Evolutionary conservation across 2,113 vertebrate species (phyloP), one percentile per base, ranked within the genome.

Genomic region (Takifugu flavidus): DNA sequence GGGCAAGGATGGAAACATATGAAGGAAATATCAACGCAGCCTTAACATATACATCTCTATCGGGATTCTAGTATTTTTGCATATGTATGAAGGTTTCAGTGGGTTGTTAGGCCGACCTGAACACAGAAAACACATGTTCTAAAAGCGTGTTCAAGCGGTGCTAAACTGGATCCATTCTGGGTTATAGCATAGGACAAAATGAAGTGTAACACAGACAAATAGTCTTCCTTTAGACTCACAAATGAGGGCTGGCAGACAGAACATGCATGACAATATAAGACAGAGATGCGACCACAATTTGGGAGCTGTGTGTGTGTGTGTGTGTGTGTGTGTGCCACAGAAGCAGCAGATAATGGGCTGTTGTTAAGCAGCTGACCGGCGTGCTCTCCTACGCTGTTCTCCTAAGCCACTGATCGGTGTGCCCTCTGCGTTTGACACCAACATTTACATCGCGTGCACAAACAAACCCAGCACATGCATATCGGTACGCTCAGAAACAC

Each of bases 371-470:
- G 82, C 55, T 58, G 61, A 75, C 53, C 55, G 7, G 65, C 51
- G 4, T 43, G 67, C 81, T 80, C 65, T 78, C 67, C 65, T 31
- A 72, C 47, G 53, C 59, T 25, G 55, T 76, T 53, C 59, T 75
- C 62, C 20, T 39, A 70, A 58, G 80, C 67, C 14, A 64, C 25
- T 58, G 75, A 81, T 79, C 52, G 42, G 57, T 51, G 62, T 73
- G 75, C 75, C 77, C 80, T 83, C 75, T 59, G 65, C 70, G 52
- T 82, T 86, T 88, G 76, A 89, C 82, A 86, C 85, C 70, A 70
- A 81, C 86, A 84, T 86, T 86, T 86, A 87, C 80, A 82, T 72
- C 60, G 44, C 56, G 7, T 10, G 31, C 57, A 53, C 68, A 42
- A n/a, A 57, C 66, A 65, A 25, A 27, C 27, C 2, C 46, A 20